These are phyloP conservation scores for Amazonetta brasiliensis DNA, from an alignment of 2,797 vertebrate species.

Conservation along the genomic window DNA sequence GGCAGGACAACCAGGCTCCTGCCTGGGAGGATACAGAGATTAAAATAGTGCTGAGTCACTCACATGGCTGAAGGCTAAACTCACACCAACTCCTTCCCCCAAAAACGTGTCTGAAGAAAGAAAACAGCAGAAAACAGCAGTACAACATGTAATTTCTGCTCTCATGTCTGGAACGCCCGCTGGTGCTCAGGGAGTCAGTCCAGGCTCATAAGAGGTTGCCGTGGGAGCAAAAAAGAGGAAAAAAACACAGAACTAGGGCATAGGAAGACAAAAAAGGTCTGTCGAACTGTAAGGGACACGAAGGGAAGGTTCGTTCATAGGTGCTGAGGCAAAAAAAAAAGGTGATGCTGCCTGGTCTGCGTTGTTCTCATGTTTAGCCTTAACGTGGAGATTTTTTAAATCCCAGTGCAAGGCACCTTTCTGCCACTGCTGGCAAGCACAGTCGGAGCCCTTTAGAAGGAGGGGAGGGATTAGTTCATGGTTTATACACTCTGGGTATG, in stretches of 20 bases:
- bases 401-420: background rate
- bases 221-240: background rate
- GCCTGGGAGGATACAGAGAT: background rate
- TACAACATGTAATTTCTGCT: background rate
- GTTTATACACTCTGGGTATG: background rate
- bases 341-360: background rate
- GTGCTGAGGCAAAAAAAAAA: background rate
- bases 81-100: background rate
- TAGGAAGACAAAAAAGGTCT: background rate
- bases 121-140: background rate
- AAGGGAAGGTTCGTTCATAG: background rate
- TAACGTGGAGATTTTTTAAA: background rate
- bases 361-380: background rate
- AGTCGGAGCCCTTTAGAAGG: background rate
- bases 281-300: too few relatives aligned
- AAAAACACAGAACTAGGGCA: background rate
- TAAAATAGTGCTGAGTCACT: conserved; percentile 4
- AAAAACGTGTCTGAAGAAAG: background rate
- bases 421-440: background rate
- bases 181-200: background rate
- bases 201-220: background rate
- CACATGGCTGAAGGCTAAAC: background rate
- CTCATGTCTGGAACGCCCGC: fast-evolving
- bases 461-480: background rate
- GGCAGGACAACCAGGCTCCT: background rate